phyloP scores from a whole-genome alignment of 1,140 invertebrate species.

The Tenebrio molitor region DNA sequence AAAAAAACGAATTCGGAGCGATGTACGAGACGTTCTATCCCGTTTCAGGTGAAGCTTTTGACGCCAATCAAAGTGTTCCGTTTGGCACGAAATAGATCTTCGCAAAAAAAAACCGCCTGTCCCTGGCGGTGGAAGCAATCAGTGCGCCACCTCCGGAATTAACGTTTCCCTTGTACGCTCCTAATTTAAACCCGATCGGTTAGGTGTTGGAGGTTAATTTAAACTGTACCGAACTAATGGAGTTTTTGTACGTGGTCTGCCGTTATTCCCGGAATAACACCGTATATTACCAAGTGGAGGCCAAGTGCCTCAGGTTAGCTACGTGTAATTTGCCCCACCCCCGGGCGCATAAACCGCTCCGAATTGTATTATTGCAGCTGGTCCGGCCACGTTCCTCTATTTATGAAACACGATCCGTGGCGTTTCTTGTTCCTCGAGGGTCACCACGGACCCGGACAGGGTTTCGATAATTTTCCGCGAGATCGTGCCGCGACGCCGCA shows the following conservation, averaged over 20 bases:
- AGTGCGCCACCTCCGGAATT: no score
- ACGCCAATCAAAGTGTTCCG: no score
- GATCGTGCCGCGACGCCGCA: neutral
- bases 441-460: neutral
- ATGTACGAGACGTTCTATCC: no score
- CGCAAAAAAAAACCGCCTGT: no score
- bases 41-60: no score
- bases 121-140: no score
- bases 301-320: constrained; percentile 37
- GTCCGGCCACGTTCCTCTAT: constrained; percentile 39
- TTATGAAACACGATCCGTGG: constrained; percentile 43
- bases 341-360: constrained; percentile 28
- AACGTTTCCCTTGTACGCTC: no score
- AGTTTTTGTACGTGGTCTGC: constrained; percentile 40
- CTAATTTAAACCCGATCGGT: constrained; percentile 5
- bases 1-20: no score
- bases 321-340: constrained; percentile 43
- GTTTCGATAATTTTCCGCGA: neutral
- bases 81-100: no score
- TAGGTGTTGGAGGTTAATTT: constrained; percentile 17
- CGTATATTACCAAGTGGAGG: constrained; percentile 37
- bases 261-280: neutral
- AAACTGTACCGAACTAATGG: constrained; percentile 31
- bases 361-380: constrained; percentile 47
- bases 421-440: constrained; percentile 1